Evolutionary conservation across 1,140 invertebrate genomes (phyloP).

Genomic region (Gryllus bimaculatus): DNA sequence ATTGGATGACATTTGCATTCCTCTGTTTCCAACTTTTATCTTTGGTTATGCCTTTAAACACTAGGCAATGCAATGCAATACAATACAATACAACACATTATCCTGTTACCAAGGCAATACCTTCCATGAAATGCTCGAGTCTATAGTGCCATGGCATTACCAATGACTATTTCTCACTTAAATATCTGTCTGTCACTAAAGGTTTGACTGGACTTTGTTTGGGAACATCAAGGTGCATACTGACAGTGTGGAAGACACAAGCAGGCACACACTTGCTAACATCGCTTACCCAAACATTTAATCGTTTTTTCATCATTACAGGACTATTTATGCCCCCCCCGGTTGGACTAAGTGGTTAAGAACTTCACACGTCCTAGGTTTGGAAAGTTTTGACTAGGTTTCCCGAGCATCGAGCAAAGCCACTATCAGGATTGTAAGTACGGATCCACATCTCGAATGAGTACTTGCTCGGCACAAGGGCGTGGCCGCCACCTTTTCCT

Average conservation of each 20-base stretch:
- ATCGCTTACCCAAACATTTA: too few species aligned
- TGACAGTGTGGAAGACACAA: too few species aligned
- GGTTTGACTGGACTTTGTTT: too few species aligned
- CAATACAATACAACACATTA: background rate
- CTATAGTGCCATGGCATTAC: background rate
- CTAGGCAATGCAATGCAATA: background rate
- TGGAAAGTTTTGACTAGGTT: background rate
- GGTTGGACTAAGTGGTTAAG: background rate
- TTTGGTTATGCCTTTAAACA: background rate
- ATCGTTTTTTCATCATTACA: too few species aligned
- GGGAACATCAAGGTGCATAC: too few species aligned
- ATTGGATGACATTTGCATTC: background rate
- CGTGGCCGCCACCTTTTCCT: conserved; percentile 78
- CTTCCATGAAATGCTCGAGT: background rate
- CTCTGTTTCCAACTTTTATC: background rate
- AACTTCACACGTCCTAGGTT: background rate
- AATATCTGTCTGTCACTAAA: background rate
- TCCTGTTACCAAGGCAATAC: background rate
- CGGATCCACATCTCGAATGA: conserved; percentile 91
- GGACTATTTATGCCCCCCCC: too few species aligned
- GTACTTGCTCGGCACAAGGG: conserved; percentile 86
- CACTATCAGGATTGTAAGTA: conserved; percentile 76
- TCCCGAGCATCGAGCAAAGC: background rate
- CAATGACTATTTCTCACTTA: background rate
- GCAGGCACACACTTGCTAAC: too few species aligned